Base-by-base conservation (phyloP, 2,113 vertebrate genomes). In the Paramormyrops kingsleyae region DNA sequence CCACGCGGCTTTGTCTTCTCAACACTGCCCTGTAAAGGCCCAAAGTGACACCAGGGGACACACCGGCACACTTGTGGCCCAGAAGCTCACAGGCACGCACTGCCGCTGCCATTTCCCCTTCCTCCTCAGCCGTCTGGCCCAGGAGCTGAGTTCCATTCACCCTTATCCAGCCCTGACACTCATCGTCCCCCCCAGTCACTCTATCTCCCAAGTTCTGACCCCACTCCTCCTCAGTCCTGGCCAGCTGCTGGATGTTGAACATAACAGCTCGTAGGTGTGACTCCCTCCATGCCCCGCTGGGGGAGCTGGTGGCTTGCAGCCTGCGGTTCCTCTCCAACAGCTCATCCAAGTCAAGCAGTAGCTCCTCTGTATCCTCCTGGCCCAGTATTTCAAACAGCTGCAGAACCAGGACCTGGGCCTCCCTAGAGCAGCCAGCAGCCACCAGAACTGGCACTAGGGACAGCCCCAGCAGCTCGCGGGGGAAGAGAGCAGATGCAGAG, bases 371-470 rank as follows among this genome's bases (percentile, higher is more conserved):
- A 5, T 92, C 92, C 0, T 47, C 10, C 21, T 93, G 47, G 0
- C 97, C 97, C 19, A 97, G 91, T 49, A 95, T 89, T 24, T 8
- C 56, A 0, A 92, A 94, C 42, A 98, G 93, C 52, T 80, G 92
- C 90, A 94, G 90, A 31, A 94, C 91, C 39, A 97, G 91, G 0
- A 50, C 87, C 80, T 93, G 85, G 0, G 95, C 96, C 27, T 97
- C 95, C 3, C 83, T 1, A 0, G 42, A 53, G 59, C 97, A 99
- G 89, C 94, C 93, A 0, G 93, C 94, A 13, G 93, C 91, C 15
- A 94, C 95, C 92, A 98, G 91, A 4, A 96, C 95, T 0, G 96
- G 96, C 1, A 95, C 94, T 77, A 98, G 77, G 39, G 96, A 92
- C 0, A 97, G 93, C 0, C 95, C 95, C 90, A 97, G 91, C 89